Percentiles rank a stretch among this genome's conserved stretches.
These are phyloP conservation scores for Heliothis peltigera DNA, from an alignment of 2,888 invertebrate genomes.

Conservation along the genomic window DNA sequence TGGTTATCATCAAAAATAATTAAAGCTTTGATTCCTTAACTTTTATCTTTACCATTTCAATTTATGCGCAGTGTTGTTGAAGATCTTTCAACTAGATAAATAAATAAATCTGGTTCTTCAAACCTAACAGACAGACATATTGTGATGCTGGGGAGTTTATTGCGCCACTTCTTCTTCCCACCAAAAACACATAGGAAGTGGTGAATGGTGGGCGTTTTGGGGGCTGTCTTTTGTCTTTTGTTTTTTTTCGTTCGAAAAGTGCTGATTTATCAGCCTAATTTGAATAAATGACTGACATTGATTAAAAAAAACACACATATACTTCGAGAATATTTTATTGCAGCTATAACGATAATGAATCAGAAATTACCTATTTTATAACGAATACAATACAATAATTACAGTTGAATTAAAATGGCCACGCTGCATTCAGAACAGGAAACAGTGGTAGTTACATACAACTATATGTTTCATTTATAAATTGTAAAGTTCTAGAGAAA, in stretches of 20 bases:
- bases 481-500: conserved; percentile 36
- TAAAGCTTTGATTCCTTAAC: neutral
- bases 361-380: conserved; percentile 41
- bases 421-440: conserved; percentile 31
- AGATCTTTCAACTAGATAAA: no score
- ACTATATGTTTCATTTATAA: neutral
- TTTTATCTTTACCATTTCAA: neutral
- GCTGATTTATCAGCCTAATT: no score
- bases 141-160: no score
- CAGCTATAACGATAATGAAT: conserved; percentile 41
- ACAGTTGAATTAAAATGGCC: conserved; percentile 41
- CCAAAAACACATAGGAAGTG: no score
- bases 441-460: conserved; percentile 13
- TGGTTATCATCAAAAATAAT: neutral
- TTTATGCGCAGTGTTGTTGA: no score
- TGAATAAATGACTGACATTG: no score
- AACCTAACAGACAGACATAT: no score
- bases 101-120: no score
- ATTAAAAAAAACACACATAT: conserved; percentile 28
- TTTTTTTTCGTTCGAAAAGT: no score
- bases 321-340: conserved; percentile 58
- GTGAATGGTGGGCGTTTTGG: no score
- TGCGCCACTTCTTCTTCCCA: no score
- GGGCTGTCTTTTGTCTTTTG: no score
- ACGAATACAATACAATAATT: conserved; percentile 55